Evolutionary conservation across 1,140 invertebrate genomes (phyloP).

Genomic region (Dryas iulia): DNA sequence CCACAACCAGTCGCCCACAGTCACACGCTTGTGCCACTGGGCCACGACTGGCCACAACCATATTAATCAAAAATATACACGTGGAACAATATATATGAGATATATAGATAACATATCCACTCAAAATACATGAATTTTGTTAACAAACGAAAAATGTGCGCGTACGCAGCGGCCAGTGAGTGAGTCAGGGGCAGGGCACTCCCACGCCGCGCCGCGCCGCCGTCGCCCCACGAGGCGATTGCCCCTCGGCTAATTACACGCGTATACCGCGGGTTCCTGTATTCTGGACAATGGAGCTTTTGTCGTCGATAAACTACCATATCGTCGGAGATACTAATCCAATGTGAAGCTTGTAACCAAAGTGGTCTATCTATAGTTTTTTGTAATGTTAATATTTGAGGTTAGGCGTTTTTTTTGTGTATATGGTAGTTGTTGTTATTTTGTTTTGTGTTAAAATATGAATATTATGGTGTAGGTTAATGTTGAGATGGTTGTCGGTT

Average conservation of each 20-base stretch:
- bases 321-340: not conserved
- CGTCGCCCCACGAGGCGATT: constrained; percentile 24
- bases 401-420: too few species aligned
- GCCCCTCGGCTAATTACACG: constrained; percentile 26
- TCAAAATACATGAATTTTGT: not conserved
- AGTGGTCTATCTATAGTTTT: not conserved
- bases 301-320: constrained; percentile 6
- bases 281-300: constrained; percentile 5
- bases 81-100: too few species aligned
- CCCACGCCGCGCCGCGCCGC: constrained; percentile 27
- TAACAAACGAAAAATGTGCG: not conserved
- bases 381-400: too few species aligned
- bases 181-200: constrained; percentile 17
- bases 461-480: too few species aligned
- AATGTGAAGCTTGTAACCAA: not conserved
- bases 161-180: constrained; percentile 17
- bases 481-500: too few species aligned
- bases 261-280: constrained; percentile 16
- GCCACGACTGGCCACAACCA: too few species aligned
- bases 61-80: too few species aligned
- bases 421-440: too few species aligned
- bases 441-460: too few species aligned
- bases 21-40: too few species aligned
- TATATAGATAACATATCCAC: not conserved
- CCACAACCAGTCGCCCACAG: too few species aligned